These are phyloP conservation scores for Embidobia sp. DNA, from an alignment of 2,888 invertebrate species.

Conservation along the genomic window DNA sequence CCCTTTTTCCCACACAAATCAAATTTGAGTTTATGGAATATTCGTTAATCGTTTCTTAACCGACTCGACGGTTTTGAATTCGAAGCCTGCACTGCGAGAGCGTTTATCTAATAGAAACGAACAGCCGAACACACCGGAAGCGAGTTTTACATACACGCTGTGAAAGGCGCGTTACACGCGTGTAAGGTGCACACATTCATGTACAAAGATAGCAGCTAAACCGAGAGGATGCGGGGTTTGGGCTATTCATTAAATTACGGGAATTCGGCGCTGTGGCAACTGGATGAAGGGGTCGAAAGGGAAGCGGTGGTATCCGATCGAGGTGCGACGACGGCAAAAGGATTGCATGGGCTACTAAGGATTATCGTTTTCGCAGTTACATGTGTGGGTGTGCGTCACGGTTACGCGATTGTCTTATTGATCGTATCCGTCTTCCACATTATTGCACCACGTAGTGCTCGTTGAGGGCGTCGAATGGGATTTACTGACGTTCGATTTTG, in stretches of 20 bases:
- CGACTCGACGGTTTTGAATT: slow-evolving; percentile 13
- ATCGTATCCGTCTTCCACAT: slow-evolving; percentile 25
- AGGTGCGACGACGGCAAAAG: slow-evolving; percentile 68
- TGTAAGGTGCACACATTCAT: slow-evolving; percentile 58
- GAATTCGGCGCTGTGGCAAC: slow-evolving; percentile 73
- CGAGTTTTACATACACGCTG: slow-evolving; percentile 53
- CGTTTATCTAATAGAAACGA: slow-evolving; percentile 60
- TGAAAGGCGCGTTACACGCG: slow-evolving; percentile 50
- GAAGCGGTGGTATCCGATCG: slow-evolving; percentile 69
- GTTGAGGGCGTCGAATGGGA: slow-evolving; percentile 6
- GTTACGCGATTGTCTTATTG: slow-evolving; percentile 28
- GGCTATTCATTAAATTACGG: slow-evolving; percentile 79
- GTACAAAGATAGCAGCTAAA: slow-evolving; percentile 65
- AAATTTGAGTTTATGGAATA: slow-evolving; percentile 23
- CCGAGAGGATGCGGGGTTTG: slow-evolving; percentile 74
- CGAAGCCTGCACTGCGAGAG: slow-evolving; percentile 15
- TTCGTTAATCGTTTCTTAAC: slow-evolving; percentile 43
- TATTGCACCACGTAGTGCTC: slow-evolving; percentile 12
- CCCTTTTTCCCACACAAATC: too few species aligned
- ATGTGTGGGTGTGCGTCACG: slow-evolving; percentile 19
- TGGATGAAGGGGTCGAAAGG: slow-evolving; percentile 65
- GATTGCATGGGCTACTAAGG: slow-evolving; percentile 67
- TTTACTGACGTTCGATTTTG: slow-evolving; percentile 6
- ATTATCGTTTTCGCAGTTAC: slow-evolving; percentile 66
- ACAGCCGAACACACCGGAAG: slow-evolving; percentile 47